Percentiles rank a stretch among this genome's conserved stretches.
These are phyloP conservation scores for Eupithecia centaureata DNA, from an alignment of 2,888 invertebrate species.

Conservation along the genomic window DNA sequence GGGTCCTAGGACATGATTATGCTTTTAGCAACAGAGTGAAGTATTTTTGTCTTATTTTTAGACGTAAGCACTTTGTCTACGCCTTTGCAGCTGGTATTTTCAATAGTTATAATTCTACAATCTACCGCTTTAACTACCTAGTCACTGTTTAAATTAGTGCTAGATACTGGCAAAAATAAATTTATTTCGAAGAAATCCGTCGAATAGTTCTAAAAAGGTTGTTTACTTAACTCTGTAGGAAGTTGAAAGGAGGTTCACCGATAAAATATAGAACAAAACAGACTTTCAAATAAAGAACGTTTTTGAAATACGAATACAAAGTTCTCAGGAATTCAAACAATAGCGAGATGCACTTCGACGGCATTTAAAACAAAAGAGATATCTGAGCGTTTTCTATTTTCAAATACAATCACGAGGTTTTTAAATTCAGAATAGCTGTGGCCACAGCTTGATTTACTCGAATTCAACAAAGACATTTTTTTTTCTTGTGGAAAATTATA, in stretches of 20 bases:
- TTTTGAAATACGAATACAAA: background rate
- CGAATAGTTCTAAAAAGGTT: background rate
- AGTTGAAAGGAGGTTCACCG: background rate
- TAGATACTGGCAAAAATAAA: background rate
- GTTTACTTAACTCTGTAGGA: background rate
- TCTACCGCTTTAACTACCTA: background rate
- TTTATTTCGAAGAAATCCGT: background rate
- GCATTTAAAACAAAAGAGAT: conserved; percentile 16
- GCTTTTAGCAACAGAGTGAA: conserved; percentile 38
- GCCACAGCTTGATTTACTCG: background rate
- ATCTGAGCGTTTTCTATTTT: conserved; percentile 9
- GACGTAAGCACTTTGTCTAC: conserved; percentile 15
- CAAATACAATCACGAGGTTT: conserved; percentile 6
- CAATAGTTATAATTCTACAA: background rate
- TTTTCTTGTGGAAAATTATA: no score
- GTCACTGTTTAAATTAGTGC: background rate
- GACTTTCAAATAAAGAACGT: background rate
- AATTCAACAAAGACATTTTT: no score
- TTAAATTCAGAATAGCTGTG: background rate
- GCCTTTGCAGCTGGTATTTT: background rate
- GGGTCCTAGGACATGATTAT: conserved; percentile 37
- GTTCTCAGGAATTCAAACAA: conserved; percentile 19
- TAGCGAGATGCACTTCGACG: conserved; percentile 12
- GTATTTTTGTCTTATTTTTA: conserved; percentile 36
- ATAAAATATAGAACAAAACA: background rate